Evolutionary conservation across 1,140 invertebrate species (phyloP), one percentile per base, ranked within the genome.

Genomic region (Ephestia elutella): DNA sequence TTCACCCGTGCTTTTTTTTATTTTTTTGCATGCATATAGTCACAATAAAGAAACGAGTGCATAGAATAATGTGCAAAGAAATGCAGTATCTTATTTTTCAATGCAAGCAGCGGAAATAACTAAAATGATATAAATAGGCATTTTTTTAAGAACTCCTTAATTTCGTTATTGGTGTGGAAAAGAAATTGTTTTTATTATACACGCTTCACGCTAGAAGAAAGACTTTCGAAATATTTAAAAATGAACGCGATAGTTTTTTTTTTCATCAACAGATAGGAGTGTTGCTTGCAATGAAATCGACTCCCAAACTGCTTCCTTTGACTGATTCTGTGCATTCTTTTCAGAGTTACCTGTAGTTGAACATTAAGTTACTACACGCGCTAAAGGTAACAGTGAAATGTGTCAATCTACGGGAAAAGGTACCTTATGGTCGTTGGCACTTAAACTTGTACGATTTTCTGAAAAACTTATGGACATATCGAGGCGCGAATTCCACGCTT

Each of bases 41-140:
- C 59, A 49, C 65, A 61, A 20, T 60, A 63, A 32, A 60, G 81
- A 85, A 87, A 79, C 53, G 80, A 85, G 66, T 87, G 84, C 84
- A 87, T 84, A 85, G 84, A 86, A 85, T 75, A 67, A 78, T 78
- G 75, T 75, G 81, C 79, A 86, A 84, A 86, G 83, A 84, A 86
- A 86, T 86, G 78, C 81, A 84, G 81, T 80, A 60, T n/a, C 58
- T 35, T 38, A 53, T 49, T 25, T 19, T 53, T 21, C 11, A n/a
- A n/a, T 53, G 50, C 38, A 44, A 44, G 38, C 38, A 44, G 13
- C 38, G 2, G 3, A 44, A 17, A 13, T 9, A n/a, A n/a, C n/a
- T n/a, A n/a, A 35, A 35, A 35, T 11, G 3, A 35, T 50, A 50
- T 50, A 49, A 50, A n/a, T n/a, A n/a, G n/a, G n/a, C n/a, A n/a